Base-by-base conservation (phyloP, 2,113 vertebrate genomes). In the Zosterops borbonicus region DNA sequence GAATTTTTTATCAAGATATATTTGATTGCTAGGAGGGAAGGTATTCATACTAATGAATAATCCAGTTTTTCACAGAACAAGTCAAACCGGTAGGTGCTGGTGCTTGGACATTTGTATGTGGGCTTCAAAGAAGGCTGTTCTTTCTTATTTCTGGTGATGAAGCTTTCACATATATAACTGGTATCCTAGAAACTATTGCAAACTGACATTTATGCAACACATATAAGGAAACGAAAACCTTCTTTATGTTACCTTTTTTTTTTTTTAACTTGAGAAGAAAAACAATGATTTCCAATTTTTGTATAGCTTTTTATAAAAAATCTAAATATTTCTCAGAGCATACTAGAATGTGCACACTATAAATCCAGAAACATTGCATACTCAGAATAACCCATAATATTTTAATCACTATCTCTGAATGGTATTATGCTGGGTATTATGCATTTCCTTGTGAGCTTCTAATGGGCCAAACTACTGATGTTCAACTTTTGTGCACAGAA, bases 111-210 rank as follows among this genome's bases (percentile, higher is more conserved):
- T 50, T 83, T 70, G 5, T 46, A 81, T 2, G 19, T 84, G 77
- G 64, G 83, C 24, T 91, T 81, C 63, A 53, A 58, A 77, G 20
- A 77, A 69, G 35, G 47, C 19, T 73, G 63, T 31, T 90, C 33
- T 84, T 42, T 41, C 63, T 83, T 47, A 77, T 91, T 80, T 94
- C 75, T 42, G 15, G 60, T 33, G 77, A 74, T 53, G 47, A 87
- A 70, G 21, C 5, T 84, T 92, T 87, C 77, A 59, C 19, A 78
- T 75, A 59, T 63, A 50, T 78, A 84, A 35, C 69, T 55, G 73
- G 64, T 92, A 89, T 92, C 87, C 73, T 87, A 84, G 87, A 91
- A 94, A 94, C 81, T 91, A 59, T 28, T 87, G 60, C 31, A 94
- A 89, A 89, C 16, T 92, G 80, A 47, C 42, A 78, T 78, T 93